A percentile compares a stretch with the other conserved stretches of the same genome.
phyloP scores from a whole-genome alignment of 2,888 invertebrate genomes.

The Ceriagrion tenellum region DNA sequence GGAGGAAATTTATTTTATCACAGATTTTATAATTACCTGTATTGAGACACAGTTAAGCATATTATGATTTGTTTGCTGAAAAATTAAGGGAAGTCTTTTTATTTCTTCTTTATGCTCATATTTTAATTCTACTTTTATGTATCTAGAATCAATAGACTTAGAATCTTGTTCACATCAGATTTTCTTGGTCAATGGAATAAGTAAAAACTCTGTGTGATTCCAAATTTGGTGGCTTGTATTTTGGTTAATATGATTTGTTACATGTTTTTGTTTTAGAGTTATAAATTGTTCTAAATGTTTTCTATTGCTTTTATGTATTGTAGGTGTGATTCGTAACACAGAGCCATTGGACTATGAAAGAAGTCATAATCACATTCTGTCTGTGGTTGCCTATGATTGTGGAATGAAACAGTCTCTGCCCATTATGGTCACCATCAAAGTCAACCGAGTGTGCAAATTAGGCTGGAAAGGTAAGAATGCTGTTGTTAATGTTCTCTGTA shows the following conservation, averaged over 20 bases:
- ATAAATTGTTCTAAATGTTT: conserved; percentile 69
- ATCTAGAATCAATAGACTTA: no score
- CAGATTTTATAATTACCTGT: no score
- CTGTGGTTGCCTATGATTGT: conserved; percentile 98
- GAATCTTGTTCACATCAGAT: background rate
- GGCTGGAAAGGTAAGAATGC: conserved; percentile 85
- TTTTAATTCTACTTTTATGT: no score
- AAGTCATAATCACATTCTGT: conserved; percentile 97
- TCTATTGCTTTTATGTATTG: conserved; percentile 68
- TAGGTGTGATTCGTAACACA: conserved; percentile 93
- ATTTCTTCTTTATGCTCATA: no score
- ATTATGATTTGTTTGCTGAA: no score
- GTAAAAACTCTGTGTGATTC: background rate
- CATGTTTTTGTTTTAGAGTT: background rate
- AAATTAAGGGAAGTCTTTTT: no score
- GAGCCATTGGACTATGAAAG: conserved; percentile 95
- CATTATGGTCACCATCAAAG: conserved; percentile 97
- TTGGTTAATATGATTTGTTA: background rate
- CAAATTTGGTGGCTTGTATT: background rate
- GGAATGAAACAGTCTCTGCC: conserved; percentile 96
- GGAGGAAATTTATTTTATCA: no score
- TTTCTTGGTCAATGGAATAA: background rate
- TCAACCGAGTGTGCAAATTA: conserved; percentile 88
- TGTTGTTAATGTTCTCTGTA: no score
- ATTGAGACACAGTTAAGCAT: no score